Evolutionary conservation across 2,888 invertebrate species (phyloP).

Genomic region (Coremacera marginata): DNA sequence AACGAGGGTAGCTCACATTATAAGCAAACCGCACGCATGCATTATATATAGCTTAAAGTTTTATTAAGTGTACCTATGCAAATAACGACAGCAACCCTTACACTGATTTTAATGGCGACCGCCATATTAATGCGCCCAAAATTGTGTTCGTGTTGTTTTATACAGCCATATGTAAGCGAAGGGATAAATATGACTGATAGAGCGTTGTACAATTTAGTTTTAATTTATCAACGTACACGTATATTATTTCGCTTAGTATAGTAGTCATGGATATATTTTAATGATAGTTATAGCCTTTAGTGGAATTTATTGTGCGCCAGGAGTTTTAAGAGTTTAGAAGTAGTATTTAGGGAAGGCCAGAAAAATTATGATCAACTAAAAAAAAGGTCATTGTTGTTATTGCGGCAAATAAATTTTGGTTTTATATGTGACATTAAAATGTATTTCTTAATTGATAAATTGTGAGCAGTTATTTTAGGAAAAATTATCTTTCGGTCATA

Average conservation of each 20-base stretch:
- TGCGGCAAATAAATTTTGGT: too few species aligned
- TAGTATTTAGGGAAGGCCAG: too few species aligned
- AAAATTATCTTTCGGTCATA: too few species aligned
- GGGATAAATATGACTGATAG: not conserved
- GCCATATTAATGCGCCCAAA: not conserved
- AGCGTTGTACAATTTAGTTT: not conserved
- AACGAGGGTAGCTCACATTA: constrained; percentile 10
- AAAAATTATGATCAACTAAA: too few species aligned
- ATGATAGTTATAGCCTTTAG: not conserved
- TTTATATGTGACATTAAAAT: too few species aligned
- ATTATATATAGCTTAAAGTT: not conserved
- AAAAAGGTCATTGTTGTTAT: too few species aligned
- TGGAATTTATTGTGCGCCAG: not conserved
- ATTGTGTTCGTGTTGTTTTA: not conserved
- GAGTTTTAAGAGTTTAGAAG: not conserved
- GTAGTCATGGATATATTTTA: not conserved
- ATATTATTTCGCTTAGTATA: not conserved
- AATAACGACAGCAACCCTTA: constrained; percentile 32
- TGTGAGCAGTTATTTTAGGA: too few species aligned
- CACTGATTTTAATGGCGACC: constrained; percentile 34
- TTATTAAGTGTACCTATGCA: constrained; percentile 21
- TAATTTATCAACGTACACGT: not conserved
- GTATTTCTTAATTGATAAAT: too few species aligned
- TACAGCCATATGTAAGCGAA: too few species aligned
- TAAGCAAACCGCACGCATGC: constrained; percentile 4